Evolutionary conservation across 2,113 vertebrate genomes (phyloP).

Genomic region (Tamias sibiricus): DNA sequence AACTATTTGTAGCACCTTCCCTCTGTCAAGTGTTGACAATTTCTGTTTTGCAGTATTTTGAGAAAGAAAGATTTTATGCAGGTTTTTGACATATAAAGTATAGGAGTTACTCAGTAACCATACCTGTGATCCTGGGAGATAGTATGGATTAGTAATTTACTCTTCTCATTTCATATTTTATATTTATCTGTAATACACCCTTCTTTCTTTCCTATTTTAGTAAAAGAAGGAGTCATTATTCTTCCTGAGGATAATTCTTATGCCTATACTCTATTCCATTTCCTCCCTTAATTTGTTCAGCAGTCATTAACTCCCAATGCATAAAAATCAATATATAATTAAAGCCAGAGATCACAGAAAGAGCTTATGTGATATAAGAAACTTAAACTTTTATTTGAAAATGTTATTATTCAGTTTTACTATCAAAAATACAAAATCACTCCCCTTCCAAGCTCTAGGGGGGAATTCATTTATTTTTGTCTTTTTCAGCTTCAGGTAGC

Average conservation of each 20-base stretch:
- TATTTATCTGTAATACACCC: background rate
- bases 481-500: background rate
- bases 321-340: background rate
- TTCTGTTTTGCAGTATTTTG: background rate
- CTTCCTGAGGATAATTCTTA: background rate
- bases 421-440: background rate
- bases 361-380: background rate
- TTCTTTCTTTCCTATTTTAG: background rate
- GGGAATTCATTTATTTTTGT: background rate
- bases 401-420: conserved; percentile 8
- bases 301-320: background rate
- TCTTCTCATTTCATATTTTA: background rate
- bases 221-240: background rate
- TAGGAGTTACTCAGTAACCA: background rate
- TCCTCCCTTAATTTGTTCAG: background rate
- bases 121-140: background rate
- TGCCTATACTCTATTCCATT: background rate
- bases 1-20: background rate
- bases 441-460: background rate
- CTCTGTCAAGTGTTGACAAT: background rate
- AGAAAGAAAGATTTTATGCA: background rate
- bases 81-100: background rate
- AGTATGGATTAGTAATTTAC: background rate
- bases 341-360: background rate
- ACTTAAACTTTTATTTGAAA: background rate